Percentiles rank a stretch among this genome's conserved stretches.
These are phyloP conservation scores for Tiliacea aurago DNA, from an alignment of 2,888 invertebrate genomes.

Conservation along the genomic window DNA sequence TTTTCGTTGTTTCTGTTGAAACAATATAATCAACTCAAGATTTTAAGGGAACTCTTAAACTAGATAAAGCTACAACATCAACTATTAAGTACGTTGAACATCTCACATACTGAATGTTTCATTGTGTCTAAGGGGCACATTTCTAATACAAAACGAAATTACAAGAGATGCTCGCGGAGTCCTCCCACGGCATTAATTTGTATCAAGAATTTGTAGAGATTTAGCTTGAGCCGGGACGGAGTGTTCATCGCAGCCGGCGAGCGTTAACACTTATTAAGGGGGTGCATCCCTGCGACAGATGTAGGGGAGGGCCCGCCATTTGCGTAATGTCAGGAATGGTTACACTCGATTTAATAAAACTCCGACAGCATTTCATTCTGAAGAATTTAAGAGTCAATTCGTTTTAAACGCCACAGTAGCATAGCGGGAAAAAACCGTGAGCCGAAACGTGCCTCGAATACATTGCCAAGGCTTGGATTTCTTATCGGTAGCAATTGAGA, in stretches of 20 bases:
- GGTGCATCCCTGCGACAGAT: conserved; percentile 91
- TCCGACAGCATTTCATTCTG: conserved; percentile 90
- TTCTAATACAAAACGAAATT: conserved; percentile 86
- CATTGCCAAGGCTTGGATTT: conserved; percentile 90
- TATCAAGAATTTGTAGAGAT: conserved; percentile 91
- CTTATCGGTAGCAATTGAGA: conserved; percentile 91
- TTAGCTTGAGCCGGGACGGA: conserved; percentile 87
- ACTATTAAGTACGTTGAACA: conserved; percentile 69
- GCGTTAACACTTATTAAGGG: conserved; percentile 91
- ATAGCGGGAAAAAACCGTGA: conserved; percentile 89
- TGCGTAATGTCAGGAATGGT: conserved; percentile 90
- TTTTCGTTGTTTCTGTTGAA: conserved; percentile 24
- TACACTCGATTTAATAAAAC: conserved; percentile 91
- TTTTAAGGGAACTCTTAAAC: conserved; percentile 41
- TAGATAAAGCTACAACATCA: conserved; percentile 64
- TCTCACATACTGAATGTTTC: conserved; percentile 73
- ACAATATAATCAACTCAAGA: conserved; percentile 40
- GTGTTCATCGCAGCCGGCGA: conserved; percentile 89
- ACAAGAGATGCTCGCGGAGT: conserved; percentile 83
- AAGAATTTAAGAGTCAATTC: conserved; percentile 90
- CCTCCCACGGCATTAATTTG: conserved; percentile 88
- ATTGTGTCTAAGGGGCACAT: conserved; percentile 72
- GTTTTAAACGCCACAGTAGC: conserved; percentile 88
- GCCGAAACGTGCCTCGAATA: conserved; percentile 90
- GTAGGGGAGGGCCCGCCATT: conserved; percentile 90